Conservation (phyloP, 2,113 vertebrate genomes). For the Pelusios castaneus region DNA sequence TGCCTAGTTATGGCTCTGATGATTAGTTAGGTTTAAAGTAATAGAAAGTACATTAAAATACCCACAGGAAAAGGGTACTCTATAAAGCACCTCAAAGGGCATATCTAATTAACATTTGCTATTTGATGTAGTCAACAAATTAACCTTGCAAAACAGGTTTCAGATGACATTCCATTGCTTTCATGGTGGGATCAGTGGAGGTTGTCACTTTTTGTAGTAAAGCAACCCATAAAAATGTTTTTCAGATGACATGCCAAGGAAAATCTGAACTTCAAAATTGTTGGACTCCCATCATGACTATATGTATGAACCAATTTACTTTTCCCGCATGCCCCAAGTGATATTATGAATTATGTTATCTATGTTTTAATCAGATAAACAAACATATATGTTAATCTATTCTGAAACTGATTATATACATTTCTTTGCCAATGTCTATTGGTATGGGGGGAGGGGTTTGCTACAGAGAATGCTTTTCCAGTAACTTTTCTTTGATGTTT, state of each 20-base stretch:
- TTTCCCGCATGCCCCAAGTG: background rate
- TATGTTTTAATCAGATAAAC: background rate
- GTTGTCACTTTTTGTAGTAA: background rate
- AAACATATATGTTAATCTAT: background rate
- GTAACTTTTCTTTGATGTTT: background rate
- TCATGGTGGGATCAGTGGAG: constrained; percentile 43
- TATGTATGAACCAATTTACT: background rate
- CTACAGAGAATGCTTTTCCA: background rate
- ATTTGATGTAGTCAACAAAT: constrained; percentile 8
- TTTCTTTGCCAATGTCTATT: background rate
- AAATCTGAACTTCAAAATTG: background rate
- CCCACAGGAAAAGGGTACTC: background rate
- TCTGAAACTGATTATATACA: background rate
- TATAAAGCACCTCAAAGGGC: constrained; percentile 6
- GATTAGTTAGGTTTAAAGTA: background rate
- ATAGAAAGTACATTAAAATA: background rate
- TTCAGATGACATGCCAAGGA: background rate
- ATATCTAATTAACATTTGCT: constrained; percentile 9
- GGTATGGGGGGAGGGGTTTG: background rate
- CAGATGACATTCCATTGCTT: constrained; percentile 17
- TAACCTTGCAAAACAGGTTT: constrained; percentile 47
- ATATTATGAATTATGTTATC: background rate
- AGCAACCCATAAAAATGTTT: background rate
- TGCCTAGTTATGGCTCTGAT: background rate
- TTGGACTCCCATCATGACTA: background rate